phyloP scores from a whole-genome alignment of 2,797 vertebrate species.

The Lophotriccus pileatus region DNA sequence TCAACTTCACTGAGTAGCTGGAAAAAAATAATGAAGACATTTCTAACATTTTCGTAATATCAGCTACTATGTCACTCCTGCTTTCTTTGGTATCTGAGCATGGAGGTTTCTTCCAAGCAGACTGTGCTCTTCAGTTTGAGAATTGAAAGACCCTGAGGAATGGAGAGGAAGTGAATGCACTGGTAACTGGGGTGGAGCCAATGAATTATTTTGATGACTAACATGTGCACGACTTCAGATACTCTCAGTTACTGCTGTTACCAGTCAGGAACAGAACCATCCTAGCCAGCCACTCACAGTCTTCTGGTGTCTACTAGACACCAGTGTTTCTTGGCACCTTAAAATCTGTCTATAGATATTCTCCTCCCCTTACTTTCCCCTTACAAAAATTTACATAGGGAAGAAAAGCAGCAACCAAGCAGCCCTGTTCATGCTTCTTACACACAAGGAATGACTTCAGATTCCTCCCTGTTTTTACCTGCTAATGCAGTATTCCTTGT shows the following conservation, averaged over 20 bases:
- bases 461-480: constrained; percentile 68
- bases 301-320: background rate
- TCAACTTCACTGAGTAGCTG: background rate
- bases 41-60: background rate
- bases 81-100: background rate
- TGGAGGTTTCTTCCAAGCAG: background rate
- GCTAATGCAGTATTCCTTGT: constrained; percentile 83
- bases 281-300: background rate
- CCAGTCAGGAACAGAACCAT: background rate
- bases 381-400: background rate
- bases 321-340: background rate
- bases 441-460: background rate
- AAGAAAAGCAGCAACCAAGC: background rate
- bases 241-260: background rate
- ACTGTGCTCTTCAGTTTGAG: background rate
- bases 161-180: background rate
- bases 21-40: background rate
- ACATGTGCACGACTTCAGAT: accelerated
- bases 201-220: background rate
- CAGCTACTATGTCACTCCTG: background rate
- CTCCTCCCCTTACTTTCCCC: background rate
- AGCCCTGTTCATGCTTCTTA: background rate
- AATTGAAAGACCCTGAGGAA: background rate
- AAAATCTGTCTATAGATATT: background rate
- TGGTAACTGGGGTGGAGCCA: background rate